Evolutionary conservation across 2,797 vertebrate species (phyloP).

Genomic region (Esox lucius): DNA sequence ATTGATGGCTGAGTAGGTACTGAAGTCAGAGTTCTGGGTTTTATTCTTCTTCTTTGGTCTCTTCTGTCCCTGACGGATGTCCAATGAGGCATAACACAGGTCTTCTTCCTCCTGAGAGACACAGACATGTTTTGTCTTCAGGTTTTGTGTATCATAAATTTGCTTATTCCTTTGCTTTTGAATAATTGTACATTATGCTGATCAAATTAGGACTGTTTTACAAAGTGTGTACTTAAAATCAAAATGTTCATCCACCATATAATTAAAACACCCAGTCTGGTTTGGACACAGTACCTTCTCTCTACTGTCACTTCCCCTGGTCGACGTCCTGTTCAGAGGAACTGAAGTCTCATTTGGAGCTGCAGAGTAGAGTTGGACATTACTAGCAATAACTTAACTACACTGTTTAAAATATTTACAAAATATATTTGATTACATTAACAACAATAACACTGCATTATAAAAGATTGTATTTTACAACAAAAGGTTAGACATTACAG

Average conservation of each 20-base stretch:
- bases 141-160: too few species aligned
- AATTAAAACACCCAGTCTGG: neutral
- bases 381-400: neutral
- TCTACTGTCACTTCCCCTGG: neutral
- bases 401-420: neutral
- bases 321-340: neutral
- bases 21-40: slow-evolving; percentile 17
- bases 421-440: neutral
- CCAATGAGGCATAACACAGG: slow-evolving; percentile 28
- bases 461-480: too few species aligned
- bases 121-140: neutral
- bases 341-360: neutral
- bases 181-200: neutral
- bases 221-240: neutral
- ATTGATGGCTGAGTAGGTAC: slow-evolving; percentile 27
- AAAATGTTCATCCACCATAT: neutral
- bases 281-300: neutral
- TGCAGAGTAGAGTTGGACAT: neutral
- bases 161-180: neutral
- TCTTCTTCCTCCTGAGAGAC: slow-evolving; percentile 15
- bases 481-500: too few species aligned
- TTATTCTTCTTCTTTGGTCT: slow-evolving; percentile 19
- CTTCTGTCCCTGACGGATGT: slow-evolving; percentile 8
- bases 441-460: neutral
- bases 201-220: neutral